phyloP scores from a whole-genome alignment of 2,888 invertebrate species.

The Abrostola triplasia region DNA sequence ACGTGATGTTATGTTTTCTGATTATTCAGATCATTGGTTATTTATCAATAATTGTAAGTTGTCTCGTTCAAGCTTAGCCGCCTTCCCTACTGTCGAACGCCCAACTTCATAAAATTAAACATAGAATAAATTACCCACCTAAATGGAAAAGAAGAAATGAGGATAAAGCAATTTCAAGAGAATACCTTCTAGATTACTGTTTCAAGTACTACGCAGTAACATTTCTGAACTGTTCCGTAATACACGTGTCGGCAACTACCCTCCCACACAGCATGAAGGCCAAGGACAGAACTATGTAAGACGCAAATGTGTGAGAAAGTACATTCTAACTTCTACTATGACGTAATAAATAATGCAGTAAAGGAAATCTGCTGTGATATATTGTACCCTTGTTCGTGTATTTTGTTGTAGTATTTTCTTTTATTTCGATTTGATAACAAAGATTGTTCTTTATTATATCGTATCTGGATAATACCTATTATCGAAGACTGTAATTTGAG shows the following conservation, averaged over 20 bases:
- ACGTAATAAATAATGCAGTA: conserved; percentile 36
- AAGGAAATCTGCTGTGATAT: conserved; percentile 3
- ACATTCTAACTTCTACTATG: conserved; percentile 6
- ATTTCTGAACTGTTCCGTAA: not conserved
- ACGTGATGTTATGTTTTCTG: too few species aligned
- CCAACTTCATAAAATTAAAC: too few species aligned
- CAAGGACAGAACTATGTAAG: conserved; percentile 26
- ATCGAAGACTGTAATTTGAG: too few species aligned
- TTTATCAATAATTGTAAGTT: too few species aligned
- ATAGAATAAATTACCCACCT: too few species aligned
- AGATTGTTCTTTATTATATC: not conserved
- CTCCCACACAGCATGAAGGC: conserved; percentile 25
- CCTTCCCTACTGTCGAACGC: too few species aligned
- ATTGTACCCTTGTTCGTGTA: not conserved
- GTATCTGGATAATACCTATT: not conserved
- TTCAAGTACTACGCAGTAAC: not conserved
- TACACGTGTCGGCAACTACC: conserved; percentile 24
- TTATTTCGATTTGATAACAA: not conserved
- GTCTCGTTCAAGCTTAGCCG: too few species aligned
- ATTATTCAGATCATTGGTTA: too few species aligned
- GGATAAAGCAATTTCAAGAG: not conserved
- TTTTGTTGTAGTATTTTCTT: too few species aligned
- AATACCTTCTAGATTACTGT: not conserved
- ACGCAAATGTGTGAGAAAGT: conserved; percentile 29
- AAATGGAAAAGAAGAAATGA: not conserved